Evolutionary conservation across 1,140 invertebrate species (phyloP).

Genomic region (Temnothorax longispinosus): DNA sequence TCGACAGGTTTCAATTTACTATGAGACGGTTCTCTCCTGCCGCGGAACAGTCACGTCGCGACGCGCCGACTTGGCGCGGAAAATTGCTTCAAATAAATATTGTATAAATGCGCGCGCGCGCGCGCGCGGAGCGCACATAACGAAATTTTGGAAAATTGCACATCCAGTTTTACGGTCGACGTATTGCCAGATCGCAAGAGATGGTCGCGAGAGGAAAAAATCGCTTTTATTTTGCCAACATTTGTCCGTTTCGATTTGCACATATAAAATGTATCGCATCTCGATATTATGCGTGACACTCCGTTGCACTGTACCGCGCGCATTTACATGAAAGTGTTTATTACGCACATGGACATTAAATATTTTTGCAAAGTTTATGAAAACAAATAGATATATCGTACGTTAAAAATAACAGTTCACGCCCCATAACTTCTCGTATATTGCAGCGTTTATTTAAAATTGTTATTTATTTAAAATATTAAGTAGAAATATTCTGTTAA

Average conservation of each 20-base stretch:
- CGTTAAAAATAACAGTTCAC: conserved; percentile 35
- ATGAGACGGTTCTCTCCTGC: conserved; percentile 64
- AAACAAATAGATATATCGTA: conserved; percentile 1
- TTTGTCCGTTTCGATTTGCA: conserved; percentile 43
- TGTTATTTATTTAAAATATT: conserved; percentile 54
- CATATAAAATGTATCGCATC: conserved; percentile 4
- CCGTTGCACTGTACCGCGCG: conserved; percentile 13
- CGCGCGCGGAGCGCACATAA: neutral
- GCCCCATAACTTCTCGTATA: conserved; percentile 12
- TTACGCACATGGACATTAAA: conserved; percentile 36
- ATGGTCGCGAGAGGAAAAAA: conserved; percentile 4
- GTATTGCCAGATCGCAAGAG: conserved; percentile 2
- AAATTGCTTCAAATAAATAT: conserved; percentile 57
- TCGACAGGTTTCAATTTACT: conserved; percentile 71
- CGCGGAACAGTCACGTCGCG: neutral
- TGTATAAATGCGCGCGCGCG: conserved; percentile 35
- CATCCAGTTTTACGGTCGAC: conserved; percentile 10
- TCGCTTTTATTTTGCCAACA: conserved; percentile 48
- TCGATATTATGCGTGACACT: conserved; percentile 48
- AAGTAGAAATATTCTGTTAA: conserved; percentile 37
- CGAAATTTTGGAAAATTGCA: conserved; percentile 46
- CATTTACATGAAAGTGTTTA: conserved; percentile 55
- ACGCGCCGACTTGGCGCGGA: conserved; percentile 37
- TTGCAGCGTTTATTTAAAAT: conserved; percentile 36
- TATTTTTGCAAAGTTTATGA: conserved; percentile 29